Conservation (phyloP, 2,797 vertebrate genomes). For the Emys orbicularis region DNA sequence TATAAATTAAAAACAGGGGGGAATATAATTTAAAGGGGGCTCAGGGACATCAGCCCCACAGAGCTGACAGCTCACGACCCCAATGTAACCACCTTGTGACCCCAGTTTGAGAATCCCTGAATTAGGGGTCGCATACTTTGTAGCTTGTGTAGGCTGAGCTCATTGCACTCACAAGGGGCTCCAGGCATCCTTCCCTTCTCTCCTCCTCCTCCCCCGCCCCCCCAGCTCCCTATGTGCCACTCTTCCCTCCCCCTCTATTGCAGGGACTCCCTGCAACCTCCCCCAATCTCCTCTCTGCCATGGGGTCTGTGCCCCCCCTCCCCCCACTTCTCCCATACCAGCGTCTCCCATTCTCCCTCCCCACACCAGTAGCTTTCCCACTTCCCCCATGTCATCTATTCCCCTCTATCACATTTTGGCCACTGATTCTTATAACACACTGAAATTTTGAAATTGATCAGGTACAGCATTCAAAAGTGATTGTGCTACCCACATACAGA, state of each 20-base stretch:
- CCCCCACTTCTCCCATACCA: background rate
- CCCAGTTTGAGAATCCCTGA: too few species aligned
- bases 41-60: too few species aligned
- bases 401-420: background rate
- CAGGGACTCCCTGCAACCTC: background rate
- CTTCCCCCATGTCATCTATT: background rate
- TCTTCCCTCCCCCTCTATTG: background rate
- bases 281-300: background rate
- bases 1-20: too few species aligned
- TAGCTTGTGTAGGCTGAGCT: background rate
- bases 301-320: background rate
- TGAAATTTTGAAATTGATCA: background rate
- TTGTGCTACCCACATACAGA: background rate
- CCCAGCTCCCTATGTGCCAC: too few species aligned
- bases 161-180: background rate
- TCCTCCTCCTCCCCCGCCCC: background rate
- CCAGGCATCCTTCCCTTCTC: background rate
- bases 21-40: too few species aligned
- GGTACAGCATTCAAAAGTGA: background rate
- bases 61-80: too few species aligned
- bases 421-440: background rate
- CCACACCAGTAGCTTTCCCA: background rate
- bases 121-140: background rate
- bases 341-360: background rate
- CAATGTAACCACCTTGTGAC: too few species aligned